Conservation (phyloP, 2,888 invertebrate genomes). For the Agrochola lychnidis region DNA sequence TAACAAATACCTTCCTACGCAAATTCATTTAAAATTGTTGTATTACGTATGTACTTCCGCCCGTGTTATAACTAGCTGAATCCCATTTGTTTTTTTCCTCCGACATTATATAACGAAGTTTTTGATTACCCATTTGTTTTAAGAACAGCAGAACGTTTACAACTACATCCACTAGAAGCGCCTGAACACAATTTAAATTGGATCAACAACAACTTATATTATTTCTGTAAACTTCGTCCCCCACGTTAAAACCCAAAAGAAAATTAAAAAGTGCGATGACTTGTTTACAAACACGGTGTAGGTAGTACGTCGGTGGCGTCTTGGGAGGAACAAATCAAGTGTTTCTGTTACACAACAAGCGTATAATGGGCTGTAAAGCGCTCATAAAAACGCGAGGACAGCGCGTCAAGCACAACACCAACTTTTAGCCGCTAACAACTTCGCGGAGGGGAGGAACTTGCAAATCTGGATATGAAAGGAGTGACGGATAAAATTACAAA, state of each 20-base stretch:
- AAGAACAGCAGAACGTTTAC: constrained; percentile 6
- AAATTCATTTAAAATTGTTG: not conserved
- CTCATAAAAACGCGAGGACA: constrained; percentile 67
- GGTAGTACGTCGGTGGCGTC: constrained; percentile 29
- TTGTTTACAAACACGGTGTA: constrained; percentile 67
- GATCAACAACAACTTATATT: constrained; percentile 43
- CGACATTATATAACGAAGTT: not conserved
- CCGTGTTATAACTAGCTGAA: not conserved
- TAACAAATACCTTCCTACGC: not conserved
- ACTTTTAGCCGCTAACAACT: constrained; percentile 64
- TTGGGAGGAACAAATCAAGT: constrained; percentile 66
- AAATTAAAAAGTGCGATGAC: constrained; percentile 68
- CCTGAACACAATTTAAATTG: constrained; percentile 50
- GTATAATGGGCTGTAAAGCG: constrained; percentile 72
- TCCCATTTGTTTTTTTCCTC: not conserved
- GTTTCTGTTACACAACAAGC: constrained; percentile 70
- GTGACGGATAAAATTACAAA: too few relatives aligned
- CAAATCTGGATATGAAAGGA: constrained; percentile 48
- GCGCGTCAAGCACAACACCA: constrained; percentile 61
- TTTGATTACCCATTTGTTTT: constrained; percentile 1
- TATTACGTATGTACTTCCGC: not conserved
- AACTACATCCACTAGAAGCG: constrained; percentile 17
- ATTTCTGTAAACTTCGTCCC: constrained; percentile 35
- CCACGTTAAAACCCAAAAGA: constrained; percentile 52
- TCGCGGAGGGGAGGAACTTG: constrained; percentile 20